These are phyloP conservation scores for Coleophora deauratella DNA, from an alignment of 2,888 invertebrate genomes.

Conservation along the genomic window DNA sequence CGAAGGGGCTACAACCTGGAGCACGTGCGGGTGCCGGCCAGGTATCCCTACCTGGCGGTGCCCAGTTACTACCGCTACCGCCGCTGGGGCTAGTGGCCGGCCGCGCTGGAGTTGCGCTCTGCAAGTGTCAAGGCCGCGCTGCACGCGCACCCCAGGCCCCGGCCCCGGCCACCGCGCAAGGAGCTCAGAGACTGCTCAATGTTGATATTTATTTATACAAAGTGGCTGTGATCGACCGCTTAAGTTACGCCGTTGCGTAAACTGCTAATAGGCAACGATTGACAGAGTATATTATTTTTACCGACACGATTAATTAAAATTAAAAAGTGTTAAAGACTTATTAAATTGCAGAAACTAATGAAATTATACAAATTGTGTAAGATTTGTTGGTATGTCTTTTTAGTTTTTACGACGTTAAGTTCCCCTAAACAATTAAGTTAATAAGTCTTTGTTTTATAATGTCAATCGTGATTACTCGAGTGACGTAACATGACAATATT, in stretches of 20 bases:
- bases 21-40: conserved; percentile 63
- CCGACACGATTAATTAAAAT: conserved; percentile 6
- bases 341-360: conserved; percentile 1
- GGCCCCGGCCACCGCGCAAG: conserved; percentile 16
- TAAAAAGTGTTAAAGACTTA: neutral
- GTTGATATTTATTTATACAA: conserved; percentile 31
- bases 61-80: conserved; percentile 58
- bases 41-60: conserved; percentile 63
- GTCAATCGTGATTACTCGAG: neutral
- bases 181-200: conserved; percentile 36
- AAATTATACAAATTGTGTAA: conserved; percentile 3
- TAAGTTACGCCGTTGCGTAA: conserved; percentile 36
- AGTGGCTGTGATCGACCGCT: conserved; percentile 67
- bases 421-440: too few species aligned
- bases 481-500: neutral
- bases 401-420: too few species aligned
- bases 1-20: conserved; percentile 67
- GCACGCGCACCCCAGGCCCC: neutral
- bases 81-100: conserved; percentile 63
- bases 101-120: conserved; percentile 26
- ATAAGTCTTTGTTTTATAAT: too few species aligned
- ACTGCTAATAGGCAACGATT: conserved; percentile 42
- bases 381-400: neutral
- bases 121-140: conserved; percentile 28
- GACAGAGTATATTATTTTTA: conserved; percentile 28